Base-by-base conservation (phyloP, 2,113 vertebrate genomes). In the Bufo bufo region DNA sequence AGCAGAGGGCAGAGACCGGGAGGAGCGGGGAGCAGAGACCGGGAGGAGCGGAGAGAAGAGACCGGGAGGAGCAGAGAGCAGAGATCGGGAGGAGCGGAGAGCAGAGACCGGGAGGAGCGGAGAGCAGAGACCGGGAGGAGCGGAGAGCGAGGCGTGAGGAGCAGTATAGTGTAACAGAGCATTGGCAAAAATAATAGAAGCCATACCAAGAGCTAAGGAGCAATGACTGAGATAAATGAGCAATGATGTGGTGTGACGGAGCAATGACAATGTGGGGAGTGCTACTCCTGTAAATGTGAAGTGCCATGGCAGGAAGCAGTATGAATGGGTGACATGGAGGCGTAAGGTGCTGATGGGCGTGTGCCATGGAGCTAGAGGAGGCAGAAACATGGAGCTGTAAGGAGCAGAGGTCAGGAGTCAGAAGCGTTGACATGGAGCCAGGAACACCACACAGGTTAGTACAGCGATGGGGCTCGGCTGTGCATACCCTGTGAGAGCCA, bases 401-500 rank as follows among this genome's bases (percentile, higher is more conserved):
- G 0, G 4, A 19, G 47, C 84, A 89, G 88, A 63, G 0, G 52
- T 69, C 3, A 59, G 79, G 87, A 90, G 52, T 69, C 3, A 59
- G 79, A 87, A 90, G 90, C 85, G 8, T 49, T 79, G 85, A 56
- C 13, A 58, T 63, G 86, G 90, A 92, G 94, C 89, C 89, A 93
- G 90, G 93, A 90, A 89, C 89, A 91, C 86, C 6, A 54, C 78
- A 88, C 74, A 69, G 82, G 92, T 96, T 94, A 95, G 94, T 91
- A 89, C 65, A 85, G 90, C 79, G 59, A 66, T 52, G 82, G 72
- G 91, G 90, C 93, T 92, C 85, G n/a, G 92, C 92, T 8, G 84
- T 91, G 89, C 95, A 89, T 96, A 96, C 96, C 96, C 96, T 94
- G 90, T 92, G 94, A 92, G 94, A 94, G 91, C 93, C 92, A 50